Conservation (phyloP, 2,113 vertebrate genomes). For the Sinocyclocheilus anshuiensis region DNA sequence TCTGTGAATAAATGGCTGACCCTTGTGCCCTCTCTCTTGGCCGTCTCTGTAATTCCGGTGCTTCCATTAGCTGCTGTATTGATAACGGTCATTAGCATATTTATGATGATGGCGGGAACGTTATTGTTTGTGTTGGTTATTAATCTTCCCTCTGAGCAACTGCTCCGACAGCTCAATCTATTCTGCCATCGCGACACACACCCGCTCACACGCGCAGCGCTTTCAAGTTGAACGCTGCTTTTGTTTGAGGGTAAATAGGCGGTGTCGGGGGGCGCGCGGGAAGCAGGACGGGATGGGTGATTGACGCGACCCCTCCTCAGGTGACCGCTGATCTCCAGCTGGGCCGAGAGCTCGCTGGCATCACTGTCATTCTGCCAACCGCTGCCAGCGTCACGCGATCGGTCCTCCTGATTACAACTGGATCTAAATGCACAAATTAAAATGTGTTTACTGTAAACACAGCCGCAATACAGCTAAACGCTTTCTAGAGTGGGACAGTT, state of each 20-base stretch:
- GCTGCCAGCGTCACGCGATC: constrained; percentile 81
- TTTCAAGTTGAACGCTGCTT: constrained; percentile 47
- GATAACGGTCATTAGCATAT: constrained; percentile 98
- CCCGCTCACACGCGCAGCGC: constrained; percentile 56
- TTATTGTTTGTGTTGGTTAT: constrained; percentile 97
- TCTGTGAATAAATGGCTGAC: constrained; percentile 84
- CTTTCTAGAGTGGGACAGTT: constrained; percentile 2
- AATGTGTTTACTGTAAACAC: constrained; percentile 77
- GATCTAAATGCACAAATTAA: constrained; percentile 48
- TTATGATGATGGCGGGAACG: constrained; percentile 98
- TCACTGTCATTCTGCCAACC: constrained; percentile 77
- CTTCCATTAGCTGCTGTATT: constrained; percentile 90
- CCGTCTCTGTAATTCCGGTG: constrained; percentile 83
- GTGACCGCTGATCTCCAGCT: constrained; percentile 89
- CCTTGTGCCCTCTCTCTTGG: constrained; percentile 78
- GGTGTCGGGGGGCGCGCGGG: constrained; percentile 39
- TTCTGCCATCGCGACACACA: constrained; percentile 88
- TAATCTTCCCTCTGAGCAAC: constrained; percentile 98
- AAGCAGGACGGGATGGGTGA: constrained; percentile 70
- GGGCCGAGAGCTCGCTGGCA: constrained; percentile 80
- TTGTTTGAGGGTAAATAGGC: constrained; percentile 67
- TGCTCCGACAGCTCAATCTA: constrained; percentile 99
- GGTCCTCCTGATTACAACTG: constrained; percentile 79
- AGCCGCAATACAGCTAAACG: constrained; percentile 56
- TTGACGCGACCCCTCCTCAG: constrained; percentile 93